phyloP scores from a whole-genome alignment of 2,113 vertebrate species.

The Phalacrocorax aristotelis region DNA sequence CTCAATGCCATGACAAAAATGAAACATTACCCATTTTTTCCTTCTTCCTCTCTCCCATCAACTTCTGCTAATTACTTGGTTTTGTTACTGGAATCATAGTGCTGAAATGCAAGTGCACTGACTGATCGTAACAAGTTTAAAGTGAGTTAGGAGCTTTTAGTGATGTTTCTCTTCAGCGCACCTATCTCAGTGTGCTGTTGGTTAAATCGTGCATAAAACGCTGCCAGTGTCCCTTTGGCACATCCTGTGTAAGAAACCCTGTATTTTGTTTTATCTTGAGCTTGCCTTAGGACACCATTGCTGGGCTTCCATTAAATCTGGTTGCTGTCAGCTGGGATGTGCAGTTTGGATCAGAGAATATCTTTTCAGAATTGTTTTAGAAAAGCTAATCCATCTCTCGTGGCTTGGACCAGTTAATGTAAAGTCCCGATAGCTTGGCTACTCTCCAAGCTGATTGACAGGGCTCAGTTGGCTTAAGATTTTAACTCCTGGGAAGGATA shows the following conservation, averaged over 20 bases:
- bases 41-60: background rate
- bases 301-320: background rate
- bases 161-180: background rate
- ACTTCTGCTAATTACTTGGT: background rate
- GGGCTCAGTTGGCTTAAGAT: background rate
- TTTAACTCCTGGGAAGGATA: background rate
- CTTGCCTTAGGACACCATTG: background rate
- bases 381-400: background rate
- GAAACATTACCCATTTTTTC: rapidly evolving
- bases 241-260: background rate
- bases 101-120: background rate
- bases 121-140: background rate
- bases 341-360: background rate
- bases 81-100: background rate
- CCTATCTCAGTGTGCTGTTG: rapidly evolving
- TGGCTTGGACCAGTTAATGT: background rate
- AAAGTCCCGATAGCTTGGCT: background rate
- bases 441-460: background rate
- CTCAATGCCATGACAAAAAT: background rate
- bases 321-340: background rate
- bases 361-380: background rate
- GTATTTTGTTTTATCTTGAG: background rate
- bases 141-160: background rate
- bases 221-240: background rate
- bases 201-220: rapidly evolving